phyloP scores from a whole-genome alignment of 2,888 invertebrate species.

The Schizotus pectinicornis region DNA sequence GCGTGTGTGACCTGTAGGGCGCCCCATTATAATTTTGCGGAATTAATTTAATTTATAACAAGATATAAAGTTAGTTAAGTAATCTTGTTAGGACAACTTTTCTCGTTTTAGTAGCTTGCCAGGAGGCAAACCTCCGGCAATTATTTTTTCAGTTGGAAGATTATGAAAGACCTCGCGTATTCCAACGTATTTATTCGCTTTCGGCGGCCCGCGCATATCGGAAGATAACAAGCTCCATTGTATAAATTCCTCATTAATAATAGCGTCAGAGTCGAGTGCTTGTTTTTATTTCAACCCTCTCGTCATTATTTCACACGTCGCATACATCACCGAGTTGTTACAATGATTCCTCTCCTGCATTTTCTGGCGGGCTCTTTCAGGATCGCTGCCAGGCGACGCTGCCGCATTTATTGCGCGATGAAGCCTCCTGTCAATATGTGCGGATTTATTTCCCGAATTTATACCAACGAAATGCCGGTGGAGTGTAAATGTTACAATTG shows the following conservation, averaged over 20 bases:
- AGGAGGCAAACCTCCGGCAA: slow-evolving; percentile 5
- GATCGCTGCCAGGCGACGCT: background rate
- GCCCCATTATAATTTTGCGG: slow-evolving; percentile 7
- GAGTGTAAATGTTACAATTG: background rate
- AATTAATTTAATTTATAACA: slow-evolving; percentile 22
- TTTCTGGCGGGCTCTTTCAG: background rate
- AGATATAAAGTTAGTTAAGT: slow-evolving; percentile 24
- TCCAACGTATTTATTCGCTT: slow-evolving; percentile 9
- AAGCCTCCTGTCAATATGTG: slow-evolving; percentile 7
- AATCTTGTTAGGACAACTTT: slow-evolving; percentile 23
- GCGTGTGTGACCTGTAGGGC: too few relatives aligned
- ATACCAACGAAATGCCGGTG: background rate
- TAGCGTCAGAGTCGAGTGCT: slow-evolving; percentile 4
- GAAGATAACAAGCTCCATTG: slow-evolving; percentile 22
- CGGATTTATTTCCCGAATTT: slow-evolving; percentile 7
- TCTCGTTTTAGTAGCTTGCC: slow-evolving; percentile 17
- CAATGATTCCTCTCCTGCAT: background rate
- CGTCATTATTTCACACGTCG: slow-evolving; percentile 18
- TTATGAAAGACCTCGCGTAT: slow-evolving; percentile 20
- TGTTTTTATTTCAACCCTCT: slow-evolving; percentile 9
- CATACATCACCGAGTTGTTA: slow-evolving; percentile 18
- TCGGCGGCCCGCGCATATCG: slow-evolving; percentile 1
- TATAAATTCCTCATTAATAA: slow-evolving; percentile 24
- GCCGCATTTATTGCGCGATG: slow-evolving; percentile 2
- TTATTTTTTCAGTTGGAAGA: slow-evolving; percentile 25